A percentile compares a stretch with the other conserved stretches of the same genome.
Conservation (phyloP, 2,888 invertebrate species). For the Muscina levida region DNA sequence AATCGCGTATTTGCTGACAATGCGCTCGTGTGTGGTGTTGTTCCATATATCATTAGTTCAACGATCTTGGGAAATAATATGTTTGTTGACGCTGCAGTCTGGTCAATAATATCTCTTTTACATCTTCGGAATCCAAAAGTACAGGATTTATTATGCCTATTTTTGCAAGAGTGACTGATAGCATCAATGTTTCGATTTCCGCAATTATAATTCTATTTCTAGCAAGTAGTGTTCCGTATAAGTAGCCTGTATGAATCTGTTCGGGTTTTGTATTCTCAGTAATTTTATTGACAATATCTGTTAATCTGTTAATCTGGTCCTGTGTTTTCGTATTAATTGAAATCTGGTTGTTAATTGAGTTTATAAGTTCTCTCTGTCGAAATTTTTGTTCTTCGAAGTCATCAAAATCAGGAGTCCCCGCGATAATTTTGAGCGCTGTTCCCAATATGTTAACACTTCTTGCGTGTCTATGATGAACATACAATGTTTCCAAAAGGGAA, state of each 20-base stretch:
- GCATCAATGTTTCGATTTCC: not conserved
- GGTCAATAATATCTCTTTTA: constrained; percentile 25
- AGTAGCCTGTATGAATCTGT: constrained; percentile 43
- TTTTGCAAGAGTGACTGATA: not conserved
- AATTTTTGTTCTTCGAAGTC: constrained; percentile 44
- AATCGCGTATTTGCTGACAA: too few species aligned
- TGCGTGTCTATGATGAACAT: constrained; percentile 41
- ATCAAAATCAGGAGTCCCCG: constrained; percentile 48
- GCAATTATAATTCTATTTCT: constrained; percentile 49
- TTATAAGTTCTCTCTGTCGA: constrained; percentile 29
- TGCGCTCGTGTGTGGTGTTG: too few species aligned
- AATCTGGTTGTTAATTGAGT: constrained; percentile 46
- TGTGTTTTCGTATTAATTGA: constrained; percentile 46
- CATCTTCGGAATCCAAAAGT: constrained; percentile 6
- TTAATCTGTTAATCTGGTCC: constrained; percentile 47
- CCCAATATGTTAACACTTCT: constrained; percentile 48
- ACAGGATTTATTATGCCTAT: constrained; percentile 2
- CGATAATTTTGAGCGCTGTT: constrained; percentile 36
- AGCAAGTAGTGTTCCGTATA: constrained; percentile 49
- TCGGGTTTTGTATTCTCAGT: constrained; percentile 12
- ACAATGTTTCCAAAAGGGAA: constrained; percentile 28
- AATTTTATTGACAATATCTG: constrained; percentile 46
- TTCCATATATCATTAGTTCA: too few species aligned
- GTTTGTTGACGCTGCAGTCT: too few species aligned
- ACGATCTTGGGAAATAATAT: too few species aligned